Base-by-base conservation (phyloP, 2,113 vertebrate genomes). In the Pedionomus torquatus region DNA sequence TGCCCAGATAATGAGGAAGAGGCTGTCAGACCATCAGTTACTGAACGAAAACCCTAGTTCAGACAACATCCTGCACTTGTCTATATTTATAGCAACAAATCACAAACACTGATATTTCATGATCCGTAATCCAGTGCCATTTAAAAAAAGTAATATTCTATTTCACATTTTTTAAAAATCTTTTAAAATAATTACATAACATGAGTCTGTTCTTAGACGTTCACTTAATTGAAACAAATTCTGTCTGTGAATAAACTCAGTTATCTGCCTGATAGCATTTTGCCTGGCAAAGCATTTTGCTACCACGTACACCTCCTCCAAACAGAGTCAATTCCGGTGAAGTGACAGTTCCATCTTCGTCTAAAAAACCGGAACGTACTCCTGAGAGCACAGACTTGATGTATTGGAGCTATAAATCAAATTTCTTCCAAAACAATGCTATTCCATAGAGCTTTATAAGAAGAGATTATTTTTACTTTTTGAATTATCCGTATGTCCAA, bases 41-140 rank as follows among this genome's bases (percentile, higher is more conserved):
- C 35, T 48, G 78, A 93, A 95, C 19, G 77, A 61, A 74, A 96
- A 95, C 95, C 87, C 75, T 23, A 89, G 74, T 48, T 91, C 65
- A 89, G 65, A 51, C 10, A 84, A 88, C 91, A 55, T 26, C 65
- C 61, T 55, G 46, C 18, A 20, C n/a, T 70, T 74, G 58, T 30
- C 44, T 28, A 28, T 15, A 35, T 12, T 57, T 49, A 41, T 5
- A 39, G 15, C 33, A 61, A 72, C 20, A 91, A 55, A 63, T 55
- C 43, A 51, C 48, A 75, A 82, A 90, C 25, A 0, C 46, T 75
- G 49, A 21, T 71, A 78, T 55, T 76, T 72, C 52, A 64, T 9
- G 3, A 61, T 26, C 1, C 35, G 11, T 39, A 89, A 90, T 33
- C 30, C 89, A 63, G 9, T 44, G 26, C 15, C 54, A 44, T 30